phyloP scores from a whole-genome alignment of 2,113 vertebrate species.

The Oryzias celebensis region DNA sequence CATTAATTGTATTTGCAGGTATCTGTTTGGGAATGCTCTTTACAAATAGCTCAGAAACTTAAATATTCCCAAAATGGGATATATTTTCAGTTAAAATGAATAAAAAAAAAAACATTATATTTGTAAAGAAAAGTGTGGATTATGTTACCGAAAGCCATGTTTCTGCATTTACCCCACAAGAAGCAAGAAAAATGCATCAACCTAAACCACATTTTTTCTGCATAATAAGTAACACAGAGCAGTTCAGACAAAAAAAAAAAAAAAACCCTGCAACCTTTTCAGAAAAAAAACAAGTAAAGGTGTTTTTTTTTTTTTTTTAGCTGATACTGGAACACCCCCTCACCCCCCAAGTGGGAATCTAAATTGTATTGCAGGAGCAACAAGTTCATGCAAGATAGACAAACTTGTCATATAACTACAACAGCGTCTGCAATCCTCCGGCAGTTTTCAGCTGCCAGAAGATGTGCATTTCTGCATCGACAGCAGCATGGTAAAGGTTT shows the following conservation, averaged over 20 bases:
- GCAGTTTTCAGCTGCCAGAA: constrained; percentile 50
- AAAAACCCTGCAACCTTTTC: constrained; percentile 22
- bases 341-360: constrained; percentile 29
- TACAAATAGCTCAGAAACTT: too few species aligned
- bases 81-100: too few species aligned
- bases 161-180: constrained; percentile 56
- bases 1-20: too few species aligned
- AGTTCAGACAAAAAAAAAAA: constrained; percentile 58
- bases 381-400: constrained; percentile 57
- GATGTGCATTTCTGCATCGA: constrained; percentile 26
- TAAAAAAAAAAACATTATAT: too few species aligned
- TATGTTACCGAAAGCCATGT: too few species aligned
- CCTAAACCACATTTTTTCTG: constrained; percentile 48
- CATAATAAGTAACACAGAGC: constrained; percentile 61
- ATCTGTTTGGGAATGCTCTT: too few species aligned
- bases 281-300: constrained; percentile 23
- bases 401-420: constrained; percentile 47
- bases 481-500: constrained; percentile 37
- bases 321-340: constrained; percentile 11
- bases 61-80: too few species aligned
- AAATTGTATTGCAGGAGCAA: constrained; percentile 53
- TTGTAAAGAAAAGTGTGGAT: too few species aligned
- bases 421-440: constrained; percentile 36
- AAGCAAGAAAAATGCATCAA: constrained; percentile 66
- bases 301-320: constrained; percentile 5